Percentiles rank a stretch among this genome's conserved stretches.
These are phyloP conservation scores for Piliocolobus tephrosceles DNA, from an alignment of 2,113 vertebrate species.

Conservation along the genomic window DNA sequence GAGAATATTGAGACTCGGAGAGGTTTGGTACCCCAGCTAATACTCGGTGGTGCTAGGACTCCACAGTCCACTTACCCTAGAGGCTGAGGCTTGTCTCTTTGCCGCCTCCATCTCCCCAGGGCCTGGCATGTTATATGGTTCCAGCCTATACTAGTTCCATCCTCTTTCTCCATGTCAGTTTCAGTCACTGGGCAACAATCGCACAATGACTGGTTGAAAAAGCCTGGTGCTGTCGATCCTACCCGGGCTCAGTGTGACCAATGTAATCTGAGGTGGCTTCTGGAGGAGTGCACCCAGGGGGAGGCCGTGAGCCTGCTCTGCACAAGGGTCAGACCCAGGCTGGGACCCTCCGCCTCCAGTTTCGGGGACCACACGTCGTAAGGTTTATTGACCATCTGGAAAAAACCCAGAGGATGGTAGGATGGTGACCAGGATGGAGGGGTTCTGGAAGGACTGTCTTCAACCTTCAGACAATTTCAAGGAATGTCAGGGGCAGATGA, in stretches of 20 bases:
- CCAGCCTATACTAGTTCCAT: not conserved
- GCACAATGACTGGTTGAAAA: not conserved
- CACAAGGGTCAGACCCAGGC: not conserved
- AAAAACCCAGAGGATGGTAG: not conserved
- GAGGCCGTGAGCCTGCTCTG: not conserved
- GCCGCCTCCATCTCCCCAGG: not conserved
- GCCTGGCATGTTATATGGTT: accelerated
- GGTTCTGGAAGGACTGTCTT: not conserved
- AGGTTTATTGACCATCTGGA: not conserved
- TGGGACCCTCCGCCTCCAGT: not conserved
- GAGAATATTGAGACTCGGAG: not conserved
- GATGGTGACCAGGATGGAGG: too few relatives aligned
- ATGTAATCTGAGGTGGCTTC: not conserved
- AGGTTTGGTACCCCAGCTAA: not conserved
- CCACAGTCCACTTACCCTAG: not conserved
- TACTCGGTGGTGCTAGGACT: not conserved
- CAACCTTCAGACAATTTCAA: not conserved
- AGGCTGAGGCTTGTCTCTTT: accelerated
- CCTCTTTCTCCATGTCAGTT: not conserved
- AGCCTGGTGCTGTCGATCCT: not conserved
- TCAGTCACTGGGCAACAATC: accelerated
- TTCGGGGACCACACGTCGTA: accelerated
- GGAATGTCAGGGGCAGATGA: not conserved
- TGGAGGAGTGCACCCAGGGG: not conserved
- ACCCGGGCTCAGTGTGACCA: accelerated